phyloP scores from a whole-genome alignment of 2,797 vertebrate genomes.

The Poecilia velifera region DNA sequence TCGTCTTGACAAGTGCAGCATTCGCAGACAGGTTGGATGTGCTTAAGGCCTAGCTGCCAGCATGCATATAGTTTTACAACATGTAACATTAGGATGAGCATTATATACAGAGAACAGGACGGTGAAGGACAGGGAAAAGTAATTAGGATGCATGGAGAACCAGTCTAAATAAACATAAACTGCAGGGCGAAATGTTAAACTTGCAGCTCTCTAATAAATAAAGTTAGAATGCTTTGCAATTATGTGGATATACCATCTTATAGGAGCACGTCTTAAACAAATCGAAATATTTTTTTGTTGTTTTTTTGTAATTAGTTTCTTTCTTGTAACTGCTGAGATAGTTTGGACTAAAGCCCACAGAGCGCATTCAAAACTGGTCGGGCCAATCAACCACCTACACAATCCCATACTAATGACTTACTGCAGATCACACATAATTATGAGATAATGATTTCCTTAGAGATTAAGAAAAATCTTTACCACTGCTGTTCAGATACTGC shows the following conservation, averaged over 20 bases:
- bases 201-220: background rate
- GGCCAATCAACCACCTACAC: background rate
- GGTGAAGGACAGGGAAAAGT: background rate
- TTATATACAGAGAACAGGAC: background rate
- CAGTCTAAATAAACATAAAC: background rate
- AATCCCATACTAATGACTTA: background rate
- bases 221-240: background rate
- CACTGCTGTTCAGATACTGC: background rate
- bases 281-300: background rate
- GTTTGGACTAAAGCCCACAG: background rate
- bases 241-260: background rate
- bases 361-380: background rate
- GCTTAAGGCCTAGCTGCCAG: background rate
- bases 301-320: background rate
- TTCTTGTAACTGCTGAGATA: background rate
- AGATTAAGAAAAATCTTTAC: background rate
- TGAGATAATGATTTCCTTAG: background rate
- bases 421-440: background rate
- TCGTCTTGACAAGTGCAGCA: slow-evolving; percentile 6
- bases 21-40: slow-evolving; percentile 7
- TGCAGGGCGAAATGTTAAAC: background rate
- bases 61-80: slow-evolving; percentile 1
- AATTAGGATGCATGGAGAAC: background rate
- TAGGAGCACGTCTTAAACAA: background rate
- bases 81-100: background rate